These are phyloP conservation scores for Brachynemurus nebulosus DNA, from an alignment of 2,888 invertebrate genomes.

Conservation along the genomic window DNA sequence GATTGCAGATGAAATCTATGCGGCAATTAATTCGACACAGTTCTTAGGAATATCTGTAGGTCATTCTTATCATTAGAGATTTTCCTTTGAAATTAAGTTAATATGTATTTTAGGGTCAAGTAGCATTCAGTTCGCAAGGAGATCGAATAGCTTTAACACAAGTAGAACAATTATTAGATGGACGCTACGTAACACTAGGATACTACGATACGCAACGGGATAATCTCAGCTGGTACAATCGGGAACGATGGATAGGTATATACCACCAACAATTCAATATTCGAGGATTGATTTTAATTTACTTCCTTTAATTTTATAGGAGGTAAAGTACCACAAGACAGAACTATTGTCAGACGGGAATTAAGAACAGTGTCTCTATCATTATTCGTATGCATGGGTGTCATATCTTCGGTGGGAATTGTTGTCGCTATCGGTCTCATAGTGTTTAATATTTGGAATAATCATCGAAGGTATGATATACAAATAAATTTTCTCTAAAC, in stretches of 20 bases:
- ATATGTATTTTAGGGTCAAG: slow-evolving; percentile 68
- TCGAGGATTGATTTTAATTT: not conserved
- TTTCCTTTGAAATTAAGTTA: not conserved
- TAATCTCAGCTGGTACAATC: slow-evolving; percentile 86
- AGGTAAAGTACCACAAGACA: slow-evolving; percentile 85
- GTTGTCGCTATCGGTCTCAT: slow-evolving; percentile 72
- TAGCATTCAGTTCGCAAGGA: slow-evolving; percentile 96
- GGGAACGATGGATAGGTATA: slow-evolving; percentile 82
- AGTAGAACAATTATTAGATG: slow-evolving; percentile 93
- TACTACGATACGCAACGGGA: slow-evolving; percentile 94
- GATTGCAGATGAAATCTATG: slow-evolving; percentile 90
- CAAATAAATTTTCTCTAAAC: too few relatives aligned
- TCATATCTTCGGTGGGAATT: slow-evolving; percentile 80
- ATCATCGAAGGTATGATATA: slow-evolving; percentile 87
- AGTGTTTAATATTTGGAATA: slow-evolving; percentile 83
- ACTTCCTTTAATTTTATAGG: slow-evolving; percentile 32
- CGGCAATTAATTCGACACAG: slow-evolving; percentile 96
- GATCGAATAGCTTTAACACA: slow-evolving; percentile 97
- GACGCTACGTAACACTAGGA: slow-evolving; percentile 85
- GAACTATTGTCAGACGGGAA: slow-evolving; percentile 76
- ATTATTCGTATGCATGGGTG: slow-evolving; percentile 86
- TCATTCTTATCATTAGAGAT: slow-evolving; percentile 19
- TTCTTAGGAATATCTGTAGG: slow-evolving; percentile 96
- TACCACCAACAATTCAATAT: slow-evolving; percentile 17
- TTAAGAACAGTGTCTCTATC: slow-evolving; percentile 78